Base-by-base conservation (phyloP, 2,888 invertebrate genomes). In the Heliconius charithonia region DNA sequence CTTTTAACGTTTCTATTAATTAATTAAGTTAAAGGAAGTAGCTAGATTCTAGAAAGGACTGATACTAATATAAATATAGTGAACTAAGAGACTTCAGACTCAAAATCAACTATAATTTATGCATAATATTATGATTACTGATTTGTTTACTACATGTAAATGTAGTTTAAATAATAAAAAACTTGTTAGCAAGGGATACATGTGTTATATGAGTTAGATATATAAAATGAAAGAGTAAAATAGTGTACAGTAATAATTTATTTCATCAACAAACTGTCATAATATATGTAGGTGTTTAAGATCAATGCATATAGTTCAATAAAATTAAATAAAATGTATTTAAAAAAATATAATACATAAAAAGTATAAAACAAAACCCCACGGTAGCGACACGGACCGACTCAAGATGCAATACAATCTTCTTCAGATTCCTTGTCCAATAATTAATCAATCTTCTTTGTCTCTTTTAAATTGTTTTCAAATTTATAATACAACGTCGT, bases 181-280 rank as follows among this genome's bases (percentile, higher is more conserved):
- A 62, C 22, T 7, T 25, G 10, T 12, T 25, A 27, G 2, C 9
- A 12, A n/a, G 16, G 3, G 13, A n/a, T n/a, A 37, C 0, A 29
- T 27, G 19, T 19, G 12, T 22, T n/a, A 22, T 29, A 67, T 25
- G 3, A 56, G 19, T 25, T 25, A 59, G 56, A 37, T 69, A 59
- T 56, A 12, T 16, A 56, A 32, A 72, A 41, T n/a, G 45, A 56
- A 66, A 25, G 22, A 59, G 12, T 22, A 25, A 22, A 62, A n/a
- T 73, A 78, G 67, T 78, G 66, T 78, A 78, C 74, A 74, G 73
- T 67, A 73, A 67, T 74, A 67, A 74, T 78, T 78, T 78, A 78
- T 78, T 78, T 69, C 74, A 29, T 78, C 78, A 78, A 78, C 73
- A 78, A 78, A 78, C 74, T 74, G 29, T 29, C 69, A 78, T 77